phyloP scores from a whole-genome alignment of 1,140 invertebrate genomes.

The Dendroctonus ponderosae region DNA sequence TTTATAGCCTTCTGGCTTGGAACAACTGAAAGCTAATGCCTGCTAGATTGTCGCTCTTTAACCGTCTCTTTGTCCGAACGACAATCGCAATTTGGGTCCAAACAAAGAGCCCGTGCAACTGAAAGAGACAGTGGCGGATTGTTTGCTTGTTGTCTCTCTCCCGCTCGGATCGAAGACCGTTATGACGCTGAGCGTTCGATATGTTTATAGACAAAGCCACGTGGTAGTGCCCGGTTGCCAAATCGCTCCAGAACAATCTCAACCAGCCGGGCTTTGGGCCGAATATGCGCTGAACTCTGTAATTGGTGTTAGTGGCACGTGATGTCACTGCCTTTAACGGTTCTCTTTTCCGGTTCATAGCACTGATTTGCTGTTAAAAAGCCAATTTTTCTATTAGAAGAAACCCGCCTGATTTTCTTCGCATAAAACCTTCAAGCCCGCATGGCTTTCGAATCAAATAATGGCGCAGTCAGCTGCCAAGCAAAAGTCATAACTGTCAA shows the following conservation, averaged over 20 bases:
- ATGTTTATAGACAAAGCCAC: slow-evolving; percentile 42
- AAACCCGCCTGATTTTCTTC: too few relatives aligned
- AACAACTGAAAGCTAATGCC: slow-evolving; percentile 1
- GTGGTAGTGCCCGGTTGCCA: slow-evolving; percentile 27
- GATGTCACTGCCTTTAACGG: slow-evolving; percentile 9
- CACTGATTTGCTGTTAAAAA: too few relatives aligned
- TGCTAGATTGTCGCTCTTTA: slow-evolving; percentile 1
- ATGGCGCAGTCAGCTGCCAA: slow-evolving; percentile 14
- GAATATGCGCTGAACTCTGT: neutral
- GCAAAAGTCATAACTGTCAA: slow-evolving; percentile 18
- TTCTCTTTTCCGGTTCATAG: neutral
- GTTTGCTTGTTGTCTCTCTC: slow-evolving; percentile 35
- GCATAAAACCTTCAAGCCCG: too few relatives aligned
- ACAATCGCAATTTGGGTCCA: slow-evolving; percentile 12
- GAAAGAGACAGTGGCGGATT: slow-evolving; percentile 23
- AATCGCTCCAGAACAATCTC: neutral
- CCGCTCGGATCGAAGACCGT: slow-evolving; percentile 31
- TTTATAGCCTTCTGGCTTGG: too few relatives aligned
- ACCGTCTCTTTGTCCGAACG: neutral
- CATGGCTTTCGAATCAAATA: neutral
- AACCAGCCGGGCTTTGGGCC: neutral
- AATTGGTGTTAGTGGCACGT: slow-evolving; percentile 20
- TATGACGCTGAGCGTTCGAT: slow-evolving; percentile 39
- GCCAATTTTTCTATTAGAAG: too few relatives aligned
- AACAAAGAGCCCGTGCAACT: slow-evolving; percentile 33